Percentiles rank a stretch among this genome's conserved stretches.
Conservation (phyloP, 2,113 vertebrate genomes). For the Gambusia affinis region DNA sequence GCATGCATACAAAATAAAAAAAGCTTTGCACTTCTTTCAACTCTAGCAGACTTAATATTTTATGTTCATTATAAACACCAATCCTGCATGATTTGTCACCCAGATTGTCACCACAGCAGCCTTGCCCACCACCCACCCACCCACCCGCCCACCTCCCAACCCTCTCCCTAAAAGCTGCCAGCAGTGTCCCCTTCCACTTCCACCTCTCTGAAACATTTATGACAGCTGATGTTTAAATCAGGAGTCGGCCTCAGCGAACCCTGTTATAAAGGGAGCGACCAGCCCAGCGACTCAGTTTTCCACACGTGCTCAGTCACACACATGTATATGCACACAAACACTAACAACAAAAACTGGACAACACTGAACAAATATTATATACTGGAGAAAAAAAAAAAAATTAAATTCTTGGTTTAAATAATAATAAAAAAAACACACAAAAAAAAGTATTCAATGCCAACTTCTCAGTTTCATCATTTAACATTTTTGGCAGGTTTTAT, state of each 20-base stretch:
- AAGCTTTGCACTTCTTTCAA: background rate
- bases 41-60: background rate
- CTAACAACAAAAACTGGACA: background rate
- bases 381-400: background rate
- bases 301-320: conserved; percentile 16
- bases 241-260: conserved; percentile 59
- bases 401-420: background rate
- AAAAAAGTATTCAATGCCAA: background rate
- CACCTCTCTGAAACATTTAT: conserved; percentile 76
- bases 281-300: conserved; percentile 17
- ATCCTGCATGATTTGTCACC: conserved; percentile 10
- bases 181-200: conserved; percentile 44
- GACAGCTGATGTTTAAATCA: conserved; percentile 77
- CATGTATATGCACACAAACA: conserved; percentile 5
- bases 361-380: background rate
- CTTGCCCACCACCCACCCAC: conserved; percentile 7
- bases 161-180: conserved; percentile 36
- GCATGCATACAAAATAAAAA: no score
- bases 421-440: background rate
- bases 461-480: conserved; percentile 32
- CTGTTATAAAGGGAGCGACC: conserved; percentile 48
- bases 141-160: background rate
- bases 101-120: conserved; percentile 3
- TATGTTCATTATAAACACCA: background rate
- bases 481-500: conserved; percentile 27